phyloP scores from a whole-genome alignment of 2,888 invertebrate species.

The Meteorus cinctellus region DNA sequence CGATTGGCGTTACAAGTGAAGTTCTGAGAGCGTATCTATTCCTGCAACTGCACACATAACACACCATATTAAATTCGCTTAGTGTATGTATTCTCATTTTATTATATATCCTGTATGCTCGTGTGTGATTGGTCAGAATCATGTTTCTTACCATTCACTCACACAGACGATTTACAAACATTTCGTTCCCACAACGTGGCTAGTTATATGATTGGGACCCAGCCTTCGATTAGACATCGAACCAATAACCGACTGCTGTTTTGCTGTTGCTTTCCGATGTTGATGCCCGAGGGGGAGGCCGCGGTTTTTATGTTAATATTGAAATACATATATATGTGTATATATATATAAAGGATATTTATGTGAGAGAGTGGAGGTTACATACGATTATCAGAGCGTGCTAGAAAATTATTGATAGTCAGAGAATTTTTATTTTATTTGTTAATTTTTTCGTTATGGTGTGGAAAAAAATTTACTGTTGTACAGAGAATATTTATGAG shows the following conservation, averaged over 20 bases:
- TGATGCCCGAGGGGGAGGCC: slow-evolving; percentile 23
- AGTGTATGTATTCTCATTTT: neutral
- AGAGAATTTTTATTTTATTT: neutral
- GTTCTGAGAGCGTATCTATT: too few species aligned
- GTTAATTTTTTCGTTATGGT: neutral
- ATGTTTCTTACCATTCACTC: slow-evolving; percentile 48
- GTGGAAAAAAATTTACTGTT: too few species aligned
- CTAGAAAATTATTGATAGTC: slow-evolving; percentile 15
- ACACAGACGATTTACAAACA: slow-evolving; percentile 9
- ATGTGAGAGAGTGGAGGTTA: neutral
- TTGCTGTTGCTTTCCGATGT: neutral
- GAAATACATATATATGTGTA: neutral
- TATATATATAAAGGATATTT: neutral
- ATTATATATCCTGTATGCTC: neutral
- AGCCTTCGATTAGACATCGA: slow-evolving; percentile 48
- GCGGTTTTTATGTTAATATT: neutral
- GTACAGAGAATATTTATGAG: too few species aligned
- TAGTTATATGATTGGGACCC: slow-evolving; percentile 34
- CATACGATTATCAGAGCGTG: slow-evolving; percentile 29
- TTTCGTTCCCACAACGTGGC: slow-evolving; percentile 43
- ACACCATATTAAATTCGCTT: slow-evolving; percentile 24
- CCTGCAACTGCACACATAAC: too few species aligned
- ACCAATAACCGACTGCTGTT: slow-evolving; percentile 48
- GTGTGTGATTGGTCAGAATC: slow-evolving; percentile 44
- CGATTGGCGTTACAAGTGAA: too few species aligned